These are phyloP conservation scores for Melinaea marsaeus DNA, from an alignment of 2,888 invertebrate genomes.

Conservation along the genomic window DNA sequence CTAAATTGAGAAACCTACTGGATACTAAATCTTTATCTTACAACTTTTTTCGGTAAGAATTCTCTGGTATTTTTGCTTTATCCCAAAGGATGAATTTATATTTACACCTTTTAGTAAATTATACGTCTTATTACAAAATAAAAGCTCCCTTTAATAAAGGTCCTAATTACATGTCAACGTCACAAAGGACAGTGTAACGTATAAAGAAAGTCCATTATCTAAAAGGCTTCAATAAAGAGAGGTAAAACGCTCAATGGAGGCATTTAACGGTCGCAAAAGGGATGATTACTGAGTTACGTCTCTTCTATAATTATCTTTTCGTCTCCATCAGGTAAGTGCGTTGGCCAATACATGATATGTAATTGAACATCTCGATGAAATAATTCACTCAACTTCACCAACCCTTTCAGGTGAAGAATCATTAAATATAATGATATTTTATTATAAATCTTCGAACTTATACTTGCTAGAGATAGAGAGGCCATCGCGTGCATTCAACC, in stretches of 20 bases:
- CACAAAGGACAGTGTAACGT: too few species aligned
- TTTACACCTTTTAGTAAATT: background rate
- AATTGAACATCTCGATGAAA: slow-evolving; percentile 26
- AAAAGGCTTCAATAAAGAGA: slow-evolving; percentile 26
- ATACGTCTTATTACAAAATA: background rate
- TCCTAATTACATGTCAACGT: background rate
- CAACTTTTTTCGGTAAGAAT: too few species aligned
- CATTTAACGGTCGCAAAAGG: slow-evolving; percentile 16
- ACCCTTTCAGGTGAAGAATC: slow-evolving; percentile 6
- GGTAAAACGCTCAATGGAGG: slow-evolving; percentile 22
- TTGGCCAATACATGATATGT: slow-evolving; percentile 16
- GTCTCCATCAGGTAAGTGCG: slow-evolving; percentile 21
- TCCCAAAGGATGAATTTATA: too few species aligned
- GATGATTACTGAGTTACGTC: slow-evolving; percentile 24
- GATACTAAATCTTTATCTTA: too few species aligned
- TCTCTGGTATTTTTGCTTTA: too few species aligned
- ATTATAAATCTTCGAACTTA: too few species aligned
- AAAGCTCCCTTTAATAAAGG: background rate
- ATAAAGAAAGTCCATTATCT: slow-evolving; percentile 22
- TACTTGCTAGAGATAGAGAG: too few species aligned
- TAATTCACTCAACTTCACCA: slow-evolving; percentile 16
- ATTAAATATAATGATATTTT: too few species aligned
- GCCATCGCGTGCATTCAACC: too few species aligned
- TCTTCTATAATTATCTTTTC: slow-evolving; percentile 23
- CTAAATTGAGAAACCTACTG: background rate